phyloP scores from a whole-genome alignment of 2,797 vertebrate species.

The Pangasius larnaudii region DNA sequence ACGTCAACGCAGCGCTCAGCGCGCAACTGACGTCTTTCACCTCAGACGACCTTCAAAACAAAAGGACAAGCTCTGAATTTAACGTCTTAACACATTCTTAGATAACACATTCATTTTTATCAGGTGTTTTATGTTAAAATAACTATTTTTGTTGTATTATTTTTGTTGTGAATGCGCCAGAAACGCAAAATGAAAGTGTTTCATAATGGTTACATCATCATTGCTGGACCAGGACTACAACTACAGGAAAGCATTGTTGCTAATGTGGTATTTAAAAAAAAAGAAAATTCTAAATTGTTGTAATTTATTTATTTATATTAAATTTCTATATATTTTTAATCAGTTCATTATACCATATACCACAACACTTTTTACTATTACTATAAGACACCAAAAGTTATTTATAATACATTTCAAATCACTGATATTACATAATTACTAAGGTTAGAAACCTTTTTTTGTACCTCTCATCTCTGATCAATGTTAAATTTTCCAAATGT shows the following conservation, averaged over 20 bases:
- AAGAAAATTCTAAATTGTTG: not conserved
- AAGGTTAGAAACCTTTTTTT: not conserved
- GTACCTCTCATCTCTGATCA: not conserved
- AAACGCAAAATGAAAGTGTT: not conserved
- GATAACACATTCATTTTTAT: not conserved
- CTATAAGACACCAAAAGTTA: not conserved
- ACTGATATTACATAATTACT: not conserved
- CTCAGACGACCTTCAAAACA: conserved; percentile 5
- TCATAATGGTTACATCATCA: not conserved
- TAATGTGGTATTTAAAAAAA: not conserved
- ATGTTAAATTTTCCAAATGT: not conserved
- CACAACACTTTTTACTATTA: not conserved
- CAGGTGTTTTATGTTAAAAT: not conserved
- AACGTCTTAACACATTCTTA: not conserved
- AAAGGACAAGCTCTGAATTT: not conserved
- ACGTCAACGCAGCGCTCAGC: not conserved
- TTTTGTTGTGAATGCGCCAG: not conserved
- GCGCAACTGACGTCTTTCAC: not conserved
- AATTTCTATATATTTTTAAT: not conserved
- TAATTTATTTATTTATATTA: not conserved
- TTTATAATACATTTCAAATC: not conserved
- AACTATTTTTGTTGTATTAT: not conserved
- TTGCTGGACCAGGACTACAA: not conserved
- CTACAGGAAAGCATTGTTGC: not conserved
- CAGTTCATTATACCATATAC: not conserved